A percentile compares a stretch with the other conserved stretches of the same genome.
Conservation (phyloP, 2,888 invertebrate species). For the Eucera pruinosa region DNA sequence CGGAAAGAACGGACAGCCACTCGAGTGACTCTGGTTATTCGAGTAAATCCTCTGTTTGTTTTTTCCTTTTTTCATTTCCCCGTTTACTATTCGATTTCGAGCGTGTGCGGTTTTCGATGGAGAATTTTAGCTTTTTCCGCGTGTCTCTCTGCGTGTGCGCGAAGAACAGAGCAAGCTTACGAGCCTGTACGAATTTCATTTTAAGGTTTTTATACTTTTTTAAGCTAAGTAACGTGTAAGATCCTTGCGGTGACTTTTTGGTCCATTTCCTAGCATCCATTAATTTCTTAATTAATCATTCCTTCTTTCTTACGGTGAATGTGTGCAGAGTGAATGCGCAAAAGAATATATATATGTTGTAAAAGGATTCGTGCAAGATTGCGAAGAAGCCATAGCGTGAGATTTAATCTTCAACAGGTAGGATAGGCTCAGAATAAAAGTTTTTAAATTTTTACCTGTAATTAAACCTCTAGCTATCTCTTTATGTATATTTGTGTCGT, state of each 20-base stretch:
- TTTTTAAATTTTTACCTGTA: neutral
- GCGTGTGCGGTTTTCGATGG: no score
- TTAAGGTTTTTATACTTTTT: constrained; percentile 47
- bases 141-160: neutral
- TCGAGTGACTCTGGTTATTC: constrained; percentile 24
- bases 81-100: no score
- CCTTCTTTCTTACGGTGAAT: neutral
- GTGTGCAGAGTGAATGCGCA: constrained; percentile 15
- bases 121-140: no score
- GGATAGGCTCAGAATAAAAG: neutral
- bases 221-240: constrained; percentile 15
- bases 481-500: no score
- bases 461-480: no score
- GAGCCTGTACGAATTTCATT: constrained; percentile 22
- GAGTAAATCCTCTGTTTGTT: neutral
- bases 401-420: constrained; percentile 11
- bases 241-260: constrained; percentile 20
- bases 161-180: constrained; percentile 27
- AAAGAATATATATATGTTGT: neutral
- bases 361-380: neutral
- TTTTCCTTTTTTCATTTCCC: no score
- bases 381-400: neutral
- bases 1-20: constrained; percentile 7
- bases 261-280: neutral
- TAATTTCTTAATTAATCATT: neutral